Evolutionary conservation across 2,888 invertebrate genomes (phyloP).

Genomic region (Acrocyrtus sp.): DNA sequence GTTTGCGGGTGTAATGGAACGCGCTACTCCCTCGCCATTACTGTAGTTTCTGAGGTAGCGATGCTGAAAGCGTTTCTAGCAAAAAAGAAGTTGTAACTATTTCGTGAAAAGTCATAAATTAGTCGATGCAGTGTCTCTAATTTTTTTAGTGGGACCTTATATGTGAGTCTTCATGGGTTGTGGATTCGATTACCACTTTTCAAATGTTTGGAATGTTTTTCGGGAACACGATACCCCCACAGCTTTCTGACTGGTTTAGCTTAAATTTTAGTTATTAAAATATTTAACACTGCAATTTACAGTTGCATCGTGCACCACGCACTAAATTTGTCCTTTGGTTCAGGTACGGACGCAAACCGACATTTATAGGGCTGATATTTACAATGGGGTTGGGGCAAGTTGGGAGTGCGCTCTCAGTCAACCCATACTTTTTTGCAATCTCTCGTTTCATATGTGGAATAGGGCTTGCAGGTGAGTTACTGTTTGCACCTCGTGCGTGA

Average conservation of each 20-base stretch:
- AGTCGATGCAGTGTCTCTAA: too few species aligned
- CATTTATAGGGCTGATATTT: conserved; percentile 53
- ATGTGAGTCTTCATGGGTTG: conserved; percentile 57
- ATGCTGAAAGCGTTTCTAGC: neutral
- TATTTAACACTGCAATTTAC: too few species aligned
- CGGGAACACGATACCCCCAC: conserved; percentile 56
- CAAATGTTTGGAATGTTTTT: conserved; percentile 62
- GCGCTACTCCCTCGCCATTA: conserved; percentile 20
- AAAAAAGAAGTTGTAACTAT: neutral
- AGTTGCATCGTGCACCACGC: too few species aligned
- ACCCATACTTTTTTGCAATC: conserved; percentile 53
- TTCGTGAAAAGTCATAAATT: neutral
- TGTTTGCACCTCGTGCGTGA: too few species aligned
- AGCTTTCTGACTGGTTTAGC: conserved; percentile 60
- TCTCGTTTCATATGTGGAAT: conserved; percentile 54
- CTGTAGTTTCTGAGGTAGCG: conserved; percentile 57
- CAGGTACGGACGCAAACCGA: conserved; percentile 58
- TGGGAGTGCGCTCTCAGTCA: conserved; percentile 49
- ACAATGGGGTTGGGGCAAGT: conserved; percentile 53
- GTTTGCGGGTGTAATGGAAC: conserved; percentile 56
- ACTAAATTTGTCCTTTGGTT: neutral
- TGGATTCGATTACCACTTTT: conserved; percentile 53
- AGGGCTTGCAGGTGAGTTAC: conserved; percentile 44
- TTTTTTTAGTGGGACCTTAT: conserved; percentile 54
- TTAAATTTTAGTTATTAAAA: too few species aligned